phyloP scores from a whole-genome alignment of 1,140 invertebrate genomes.

The Harpegnathos saltator region DNA sequence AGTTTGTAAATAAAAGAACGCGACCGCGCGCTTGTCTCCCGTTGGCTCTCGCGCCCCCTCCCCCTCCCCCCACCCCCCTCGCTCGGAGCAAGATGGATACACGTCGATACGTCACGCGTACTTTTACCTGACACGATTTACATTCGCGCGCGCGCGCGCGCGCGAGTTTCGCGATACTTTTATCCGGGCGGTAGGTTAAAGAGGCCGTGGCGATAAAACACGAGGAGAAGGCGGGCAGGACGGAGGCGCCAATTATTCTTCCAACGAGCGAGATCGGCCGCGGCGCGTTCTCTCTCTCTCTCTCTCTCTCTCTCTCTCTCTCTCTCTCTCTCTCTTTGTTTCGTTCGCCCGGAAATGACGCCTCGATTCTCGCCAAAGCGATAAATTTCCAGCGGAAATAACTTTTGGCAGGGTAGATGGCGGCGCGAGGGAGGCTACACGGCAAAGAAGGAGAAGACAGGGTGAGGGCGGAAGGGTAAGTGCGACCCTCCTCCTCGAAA shows the following conservation, averaged over 20 bases:
- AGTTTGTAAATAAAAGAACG: slow-evolving; percentile 55
- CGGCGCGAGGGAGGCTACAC: slow-evolving; percentile 37
- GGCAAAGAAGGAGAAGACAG: slow-evolving; percentile 56
- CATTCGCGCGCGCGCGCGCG: no score
- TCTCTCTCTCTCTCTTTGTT: slow-evolving; percentile 77
- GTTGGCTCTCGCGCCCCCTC: slow-evolving; percentile 31
- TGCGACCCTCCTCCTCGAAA: slow-evolving; percentile 22
- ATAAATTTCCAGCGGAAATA: slow-evolving; percentile 76
- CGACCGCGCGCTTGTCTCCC: slow-evolving; percentile 36
- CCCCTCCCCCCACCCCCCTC: no score
- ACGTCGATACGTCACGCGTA: slow-evolving; percentile 43
- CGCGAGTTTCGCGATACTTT: slow-evolving; percentile 59
- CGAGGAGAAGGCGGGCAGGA: no score
- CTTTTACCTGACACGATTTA: slow-evolving; percentile 58
- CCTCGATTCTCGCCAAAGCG: slow-evolving; percentile 74
- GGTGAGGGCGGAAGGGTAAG: slow-evolving; percentile 20
- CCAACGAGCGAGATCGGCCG: slow-evolving; percentile 45
- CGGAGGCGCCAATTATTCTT: slow-evolving; percentile 71
- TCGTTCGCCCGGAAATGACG: slow-evolving; percentile 73
- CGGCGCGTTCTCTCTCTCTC: no score
- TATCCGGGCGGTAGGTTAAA: slow-evolving; percentile 31
- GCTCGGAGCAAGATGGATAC: slow-evolving; percentile 33
- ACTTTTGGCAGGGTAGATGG: slow-evolving; percentile 70
- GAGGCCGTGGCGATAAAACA: slow-evolving; percentile 60
- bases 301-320: no score